Conservation (phyloP, 2,797 vertebrate genomes). For the Steatocranus sp. region DNA sequence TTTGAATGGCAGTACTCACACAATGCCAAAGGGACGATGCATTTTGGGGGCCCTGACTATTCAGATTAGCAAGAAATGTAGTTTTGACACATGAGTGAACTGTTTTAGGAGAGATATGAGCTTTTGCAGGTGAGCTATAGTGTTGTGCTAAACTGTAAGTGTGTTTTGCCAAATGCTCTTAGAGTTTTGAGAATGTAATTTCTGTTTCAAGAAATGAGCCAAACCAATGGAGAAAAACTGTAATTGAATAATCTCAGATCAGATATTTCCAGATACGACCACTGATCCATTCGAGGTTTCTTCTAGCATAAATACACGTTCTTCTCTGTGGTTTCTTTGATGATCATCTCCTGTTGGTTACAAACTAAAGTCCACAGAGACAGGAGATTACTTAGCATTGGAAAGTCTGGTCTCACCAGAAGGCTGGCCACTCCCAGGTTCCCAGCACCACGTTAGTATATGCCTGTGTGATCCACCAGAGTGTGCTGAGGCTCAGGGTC, state of each 20-base stretch:
- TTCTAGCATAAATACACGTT: not conserved
- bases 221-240: too few relatives aligned
- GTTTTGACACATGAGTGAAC: too few relatives aligned
- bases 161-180: too few relatives aligned
- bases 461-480: conserved; percentile 53
- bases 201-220: too few relatives aligned
- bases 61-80: too few relatives aligned
- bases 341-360: conserved; percentile 5
- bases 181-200: too few relatives aligned
- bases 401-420: conserved; percentile 46
- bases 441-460: conserved; percentile 23
- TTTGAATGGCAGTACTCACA: too few relatives aligned
- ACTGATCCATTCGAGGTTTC: not conserved
- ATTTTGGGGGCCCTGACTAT: too few relatives aligned
- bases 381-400: conserved; percentile 34
- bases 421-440: conserved; percentile 33
- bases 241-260: not conserved
- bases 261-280: not conserved
- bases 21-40: too few relatives aligned
- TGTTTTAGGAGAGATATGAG: too few relatives aligned
- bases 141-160: too few relatives aligned
- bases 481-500: conserved; percentile 59
- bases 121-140: too few relatives aligned
- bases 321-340: not conserved
- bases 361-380: conserved; percentile 8